Evolutionary conservation across 2,888 invertebrate species (phyloP), one percentile per base, ranked within the genome.

Genomic region (Agrilus biguttatus): DNA sequence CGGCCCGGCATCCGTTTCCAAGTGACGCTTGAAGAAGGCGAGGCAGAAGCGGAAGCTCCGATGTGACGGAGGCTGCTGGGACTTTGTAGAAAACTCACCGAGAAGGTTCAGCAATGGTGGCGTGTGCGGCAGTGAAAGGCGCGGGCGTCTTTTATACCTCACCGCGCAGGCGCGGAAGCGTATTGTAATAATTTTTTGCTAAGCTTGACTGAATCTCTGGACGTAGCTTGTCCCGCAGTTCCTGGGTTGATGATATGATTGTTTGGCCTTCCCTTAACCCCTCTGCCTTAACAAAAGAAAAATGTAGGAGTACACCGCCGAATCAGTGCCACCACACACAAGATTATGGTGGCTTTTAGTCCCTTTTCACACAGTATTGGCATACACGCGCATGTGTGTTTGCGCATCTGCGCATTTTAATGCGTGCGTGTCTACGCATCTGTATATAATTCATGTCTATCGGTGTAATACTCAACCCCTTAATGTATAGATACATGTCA

Each of bases 21-120:
- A 80, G 83, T 90, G 57, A 90, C 90, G 49, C 73, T 90, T 60
- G 90, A 91, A 67, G 88, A 89, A 65, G 86, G 86, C 49, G 83
- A 64, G 59, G 68, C 68, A 60, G 74, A 68, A 56, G 70, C 60
- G 61, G 73, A 69, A 64, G 75, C 75, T 74, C 86, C 86, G 68
- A 88, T 88, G 83, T 88, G 87, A 88, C 87, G 86, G 85, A 86
- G 85, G 82, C 80, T 87, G 73, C 76, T 83, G 69, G 84, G 85
- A 75, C 80, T 87, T 72, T 88, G 83, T 74, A 84, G 82, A 75
- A 87, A 86, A 78, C 77, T 88, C 73, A 79, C 83, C 71, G 86
- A 86, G 72, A 86, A 83, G 72, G 80, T 84, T 73, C 85, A 85
- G 74, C 83, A 80, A 70, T 85, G 85, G 83, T 85, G 86, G 83